Evolutionary conservation across 1,140 invertebrate genomes (phyloP), one percentile per base, ranked within the genome.

Genomic region (Diprion similis): DNA sequence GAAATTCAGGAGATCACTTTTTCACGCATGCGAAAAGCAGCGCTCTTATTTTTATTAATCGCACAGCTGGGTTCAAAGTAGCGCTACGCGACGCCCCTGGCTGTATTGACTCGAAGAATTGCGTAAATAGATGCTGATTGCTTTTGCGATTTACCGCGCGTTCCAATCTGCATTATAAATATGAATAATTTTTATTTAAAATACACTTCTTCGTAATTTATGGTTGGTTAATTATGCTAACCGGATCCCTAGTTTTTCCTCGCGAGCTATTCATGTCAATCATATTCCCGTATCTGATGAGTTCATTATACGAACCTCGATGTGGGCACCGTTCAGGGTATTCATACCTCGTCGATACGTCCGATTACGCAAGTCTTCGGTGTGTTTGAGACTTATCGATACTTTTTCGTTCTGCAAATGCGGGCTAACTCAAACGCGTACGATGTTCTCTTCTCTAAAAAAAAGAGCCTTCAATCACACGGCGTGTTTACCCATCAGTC

Each of bases 121-220:
- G 51, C 51, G 51, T 59, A 59, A 59, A 59, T 59, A 59, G 51
- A 59, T 59, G 51, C 51, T 59, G 51, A 59, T 59, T 59, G 51
- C 51, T 59, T 59, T 59, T 15, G 8, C 11, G 51, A 59, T 59
- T 59, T 59, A 59, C 11, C 24, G 24, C 24, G 24, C 51, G 51
- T 59, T 59, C 9, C 51, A 59, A 59, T 59, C 51, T 59, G 51
- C 51, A 59, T 59, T 59, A 59, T 59, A 59, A 59, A 59, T 59
- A 59, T 59, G 51, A 59, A 59, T 59, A 59, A 59, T 17, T 59
- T 59, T 59, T 17, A 59, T 59, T 59, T 59, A 59, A 59, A 59
- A 59, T 59, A 59, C 51, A 59, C 51, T 59, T 59, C 51, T 59
- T 9, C 6, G 51, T 59, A 59, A 59, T 59, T 15, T 59, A 59